Evolutionary conservation across 2,797 vertebrate species (phyloP).

Genomic region (Anabas testudineus): DNA sequence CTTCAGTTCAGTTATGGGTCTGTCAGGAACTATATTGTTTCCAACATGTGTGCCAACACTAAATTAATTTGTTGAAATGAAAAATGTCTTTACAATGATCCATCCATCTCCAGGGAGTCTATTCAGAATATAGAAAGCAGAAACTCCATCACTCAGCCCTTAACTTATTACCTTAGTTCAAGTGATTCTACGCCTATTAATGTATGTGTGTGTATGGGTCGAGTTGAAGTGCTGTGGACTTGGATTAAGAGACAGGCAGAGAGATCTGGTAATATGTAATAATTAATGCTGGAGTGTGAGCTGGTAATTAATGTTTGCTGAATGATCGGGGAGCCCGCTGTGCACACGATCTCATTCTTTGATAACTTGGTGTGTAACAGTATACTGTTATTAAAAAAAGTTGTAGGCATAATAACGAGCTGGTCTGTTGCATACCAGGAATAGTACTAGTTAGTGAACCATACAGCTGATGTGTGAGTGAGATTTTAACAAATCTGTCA

Average conservation of each 20-base stretch:
- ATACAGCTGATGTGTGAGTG: not conserved
- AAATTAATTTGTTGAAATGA: constrained; percentile 52
- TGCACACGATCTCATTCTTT: constrained; percentile 26
- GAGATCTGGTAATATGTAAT: constrained; percentile 51
- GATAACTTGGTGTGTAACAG: constrained; percentile 32
- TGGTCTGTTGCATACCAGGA: constrained; percentile 24
- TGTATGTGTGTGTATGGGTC: constrained; percentile 17
- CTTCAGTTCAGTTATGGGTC: constrained; percentile 13
- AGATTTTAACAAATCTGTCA: constrained; percentile 18
- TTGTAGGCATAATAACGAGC: constrained; percentile 30
- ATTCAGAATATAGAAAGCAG: constrained; percentile 68
- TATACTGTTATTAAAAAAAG: constrained; percentile 42
- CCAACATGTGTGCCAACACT: constrained; percentile 29
- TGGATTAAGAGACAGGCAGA: constrained; percentile 29
- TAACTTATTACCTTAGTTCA: constrained; percentile 51
- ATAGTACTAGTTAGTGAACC: constrained; percentile 18
- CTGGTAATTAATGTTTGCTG: constrained; percentile 74
- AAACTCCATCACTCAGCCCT: constrained; percentile 62
- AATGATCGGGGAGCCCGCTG: constrained; percentile 55
- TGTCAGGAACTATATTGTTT: constrained; percentile 25
- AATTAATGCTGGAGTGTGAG: constrained; percentile 53
- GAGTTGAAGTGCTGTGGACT: constrained; percentile 21
- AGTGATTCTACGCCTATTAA: constrained; percentile 44
- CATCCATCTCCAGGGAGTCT: constrained; percentile 47
- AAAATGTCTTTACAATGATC: constrained; percentile 51